Conservation (phyloP, 2,797 vertebrate genomes). For the Zalophus californianus region DNA sequence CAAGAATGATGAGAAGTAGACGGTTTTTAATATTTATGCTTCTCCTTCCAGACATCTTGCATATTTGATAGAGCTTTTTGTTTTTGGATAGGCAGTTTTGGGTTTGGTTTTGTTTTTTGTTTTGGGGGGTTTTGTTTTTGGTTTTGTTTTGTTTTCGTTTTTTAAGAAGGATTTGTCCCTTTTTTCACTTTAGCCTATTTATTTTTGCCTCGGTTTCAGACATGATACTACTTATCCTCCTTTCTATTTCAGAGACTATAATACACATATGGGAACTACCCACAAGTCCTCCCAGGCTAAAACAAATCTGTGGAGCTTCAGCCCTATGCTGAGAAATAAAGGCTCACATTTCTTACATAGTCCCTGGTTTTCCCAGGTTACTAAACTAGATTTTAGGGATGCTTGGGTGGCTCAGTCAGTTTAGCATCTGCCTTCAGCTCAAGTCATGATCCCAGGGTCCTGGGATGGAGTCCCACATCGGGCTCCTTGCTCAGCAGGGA, state of each 20-base stretch:
- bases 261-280: neutral
- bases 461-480: neutral
- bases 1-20: neutral
- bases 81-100: neutral
- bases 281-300: neutral
- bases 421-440: neutral
- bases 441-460: neutral
- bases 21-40: conserved; percentile 33
- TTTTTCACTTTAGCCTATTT: neutral
- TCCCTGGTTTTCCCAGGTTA: conserved; percentile 11
- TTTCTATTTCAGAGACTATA: neutral
- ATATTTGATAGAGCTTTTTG: conserved; percentile 55
- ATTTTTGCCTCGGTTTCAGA: neutral
- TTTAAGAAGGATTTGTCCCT: neutral
- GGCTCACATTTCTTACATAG: neutral
- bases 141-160: neutral
- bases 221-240: neutral
- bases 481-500: neutral
- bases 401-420: neutral
- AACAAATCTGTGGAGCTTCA: conserved; percentile 5
- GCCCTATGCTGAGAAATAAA: neutral
- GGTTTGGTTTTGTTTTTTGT: neutral
- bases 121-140: neutral
- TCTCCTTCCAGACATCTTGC: conserved; percentile 21
- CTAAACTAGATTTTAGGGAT: conserved; percentile 42